Evolutionary conservation across 2,797 vertebrate species (phyloP), one percentile per base, ranked within the genome.

Genomic region (Saxicola maurus): DNA sequence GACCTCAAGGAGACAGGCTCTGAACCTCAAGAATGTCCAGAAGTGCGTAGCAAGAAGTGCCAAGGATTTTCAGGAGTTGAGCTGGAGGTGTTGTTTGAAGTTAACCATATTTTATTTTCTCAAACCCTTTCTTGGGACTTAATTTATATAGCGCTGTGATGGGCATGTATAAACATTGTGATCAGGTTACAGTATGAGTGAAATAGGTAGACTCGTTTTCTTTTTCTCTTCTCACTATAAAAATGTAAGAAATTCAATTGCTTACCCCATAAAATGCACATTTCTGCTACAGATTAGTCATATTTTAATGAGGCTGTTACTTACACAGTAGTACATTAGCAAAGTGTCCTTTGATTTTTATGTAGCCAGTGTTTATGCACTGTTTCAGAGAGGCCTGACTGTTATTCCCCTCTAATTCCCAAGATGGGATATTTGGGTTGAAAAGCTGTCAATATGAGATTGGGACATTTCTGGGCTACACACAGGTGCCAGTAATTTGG

Each of bases 21-120:
- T 86, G 87, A 90, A 89, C 73, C 59, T 59, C 53, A 42, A 86
- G 59, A 60, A 65, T 38, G 42, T 60, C 86, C 89, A 89, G 68
- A 89, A 49, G 23, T 55, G 48, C 4, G 8, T 31, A 64, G 79
- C 86, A 69, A 71, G 89, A 86, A 59, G 86, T 94, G 92, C 88
- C 83, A 60, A 43, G 89, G 82, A 91, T 94, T 84, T 96, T 93
- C 93, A 85, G 88, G 93, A 96, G 95, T 94, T 95, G 94, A 94
- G 91, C 92, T 92, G 91, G 92, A 97, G 96, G 97, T 96, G 97
- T 95, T 97, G 96, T 97, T 97, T 97, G 97, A 98, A 96, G 88
- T 83, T 93, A 96, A 90, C 96, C 94, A 59, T 95, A 86, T 96
- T 97, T 96, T 97, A 95, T 96, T 97, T 96, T 96, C 91, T 91